Percentiles rank a stretch among this genome's conserved stretches.
Conservation (phyloP, 2,113 vertebrate species). For the Tiliqua scincoides region DNA sequence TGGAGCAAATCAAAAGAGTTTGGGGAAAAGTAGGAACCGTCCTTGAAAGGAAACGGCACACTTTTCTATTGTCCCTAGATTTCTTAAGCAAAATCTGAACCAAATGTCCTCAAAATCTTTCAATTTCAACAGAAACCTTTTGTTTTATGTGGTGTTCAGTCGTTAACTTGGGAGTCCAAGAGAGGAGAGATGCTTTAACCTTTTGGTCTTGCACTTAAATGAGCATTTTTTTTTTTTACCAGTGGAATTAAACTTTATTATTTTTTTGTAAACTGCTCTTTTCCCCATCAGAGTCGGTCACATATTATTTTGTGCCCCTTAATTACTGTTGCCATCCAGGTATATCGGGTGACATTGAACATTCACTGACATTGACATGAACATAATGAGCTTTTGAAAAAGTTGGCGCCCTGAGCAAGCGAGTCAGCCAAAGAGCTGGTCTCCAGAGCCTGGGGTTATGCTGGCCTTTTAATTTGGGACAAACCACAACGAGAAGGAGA, state of each 20-base stretch:
- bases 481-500: neutral
- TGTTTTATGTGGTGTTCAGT: neutral
- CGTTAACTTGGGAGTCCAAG: neutral
- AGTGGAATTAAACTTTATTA: neutral
- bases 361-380: constrained; percentile 1
- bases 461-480: neutral
- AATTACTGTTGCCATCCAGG: neutral
- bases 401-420: neutral
- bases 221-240: neutral
- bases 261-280: neutral
- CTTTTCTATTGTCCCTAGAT: too few species aligned
- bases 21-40: constrained; percentile 7
- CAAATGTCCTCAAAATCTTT: neutral
- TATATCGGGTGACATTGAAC: neutral
- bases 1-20: neutral
- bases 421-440: neutral
- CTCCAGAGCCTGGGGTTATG: neutral
- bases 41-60: constrained; percentile 29
- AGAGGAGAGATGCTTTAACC: neutral
- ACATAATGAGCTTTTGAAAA: constrained; percentile 7
- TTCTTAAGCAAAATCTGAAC: neutral
- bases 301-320: neutral
- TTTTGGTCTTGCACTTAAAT: constrained; percentile 11
- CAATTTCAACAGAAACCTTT: neutral
- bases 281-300: neutral